phyloP scores from a whole-genome alignment of 1,140 invertebrate species.

The Trichonephila clavata region DNA sequence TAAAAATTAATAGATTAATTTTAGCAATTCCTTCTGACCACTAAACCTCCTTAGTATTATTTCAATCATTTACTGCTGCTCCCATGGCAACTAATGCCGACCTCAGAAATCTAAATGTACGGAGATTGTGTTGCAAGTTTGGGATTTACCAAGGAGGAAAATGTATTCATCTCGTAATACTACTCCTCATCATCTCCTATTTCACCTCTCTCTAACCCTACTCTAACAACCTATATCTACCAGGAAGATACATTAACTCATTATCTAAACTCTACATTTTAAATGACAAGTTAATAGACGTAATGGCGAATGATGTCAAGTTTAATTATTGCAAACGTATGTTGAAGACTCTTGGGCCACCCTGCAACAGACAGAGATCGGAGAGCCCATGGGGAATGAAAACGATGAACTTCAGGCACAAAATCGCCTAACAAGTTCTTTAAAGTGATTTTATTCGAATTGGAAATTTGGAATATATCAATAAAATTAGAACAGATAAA shows the following conservation, averaged over 20 bases:
- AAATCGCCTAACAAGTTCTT: not conserved
- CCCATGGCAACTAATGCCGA: not conserved
- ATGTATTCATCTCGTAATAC: not conserved
- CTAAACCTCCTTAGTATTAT: too few relatives aligned
- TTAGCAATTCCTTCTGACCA: too few relatives aligned
- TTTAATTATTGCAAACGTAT: not conserved
- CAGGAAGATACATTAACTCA: constrained; percentile 1
- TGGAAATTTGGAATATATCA: not conserved
- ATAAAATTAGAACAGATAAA: not conserved
- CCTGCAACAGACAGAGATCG: not conserved
- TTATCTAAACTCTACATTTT: constrained; percentile 10
- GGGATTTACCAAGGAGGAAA: not conserved
- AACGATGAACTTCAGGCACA: not conserved
- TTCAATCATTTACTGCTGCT: too few relatives aligned
- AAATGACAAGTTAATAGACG: constrained; percentile 19
- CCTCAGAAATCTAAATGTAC: not conserved
- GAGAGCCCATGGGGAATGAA: not conserved
- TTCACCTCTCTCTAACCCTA: not conserved
- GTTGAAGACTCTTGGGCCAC: not conserved
- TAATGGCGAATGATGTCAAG: not conserved
- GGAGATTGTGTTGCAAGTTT: not conserved
- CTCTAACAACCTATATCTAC: not conserved
- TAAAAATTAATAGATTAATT: too few relatives aligned
- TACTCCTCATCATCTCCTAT: not conserved
- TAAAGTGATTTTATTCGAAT: not conserved